A percentile compares a stretch with the other conserved stretches of the same genome.
Conservation (phyloP, 1,140 invertebrate genomes). For the Uloborus diversus region DNA sequence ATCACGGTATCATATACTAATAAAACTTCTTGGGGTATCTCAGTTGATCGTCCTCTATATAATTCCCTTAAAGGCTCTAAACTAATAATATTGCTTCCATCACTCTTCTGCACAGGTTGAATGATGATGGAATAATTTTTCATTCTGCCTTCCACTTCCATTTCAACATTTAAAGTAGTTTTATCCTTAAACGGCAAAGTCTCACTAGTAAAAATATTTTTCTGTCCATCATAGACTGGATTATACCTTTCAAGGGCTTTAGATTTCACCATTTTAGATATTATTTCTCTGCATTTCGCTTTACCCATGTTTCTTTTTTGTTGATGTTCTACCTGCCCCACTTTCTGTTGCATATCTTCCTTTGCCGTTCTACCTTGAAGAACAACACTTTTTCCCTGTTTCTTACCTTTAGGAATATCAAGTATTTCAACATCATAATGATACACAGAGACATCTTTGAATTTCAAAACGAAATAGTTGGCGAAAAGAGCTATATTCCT, state of each 20-base stretch:
- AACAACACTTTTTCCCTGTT: conserved; percentile 3
- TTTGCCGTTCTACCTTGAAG: conserved; percentile 1
- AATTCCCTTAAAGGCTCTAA: neutral
- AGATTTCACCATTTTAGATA: neutral
- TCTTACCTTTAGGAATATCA: conserved; percentile 4
- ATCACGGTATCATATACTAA: conserved; percentile 26
- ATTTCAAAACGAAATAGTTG: conserved; percentile 9
- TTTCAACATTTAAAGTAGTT: neutral
- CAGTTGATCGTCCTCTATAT: neutral
- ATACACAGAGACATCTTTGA: neutral
- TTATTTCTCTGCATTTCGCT: conserved; percentile 6
- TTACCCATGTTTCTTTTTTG: conserved; percentile 6
- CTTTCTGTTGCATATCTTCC: neutral
- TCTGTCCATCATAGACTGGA: conserved; percentile 43
- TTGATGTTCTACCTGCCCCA: conserved; percentile 5
- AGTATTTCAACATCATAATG: conserved; percentile 42
- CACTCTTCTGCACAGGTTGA: conserved; percentile 24
- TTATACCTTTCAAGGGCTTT: neutral
- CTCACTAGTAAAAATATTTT: conserved; percentile 39
- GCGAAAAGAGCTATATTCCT: conserved; percentile 1
- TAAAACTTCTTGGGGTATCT: neutral
- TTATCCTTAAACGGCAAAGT: conserved; percentile 6
- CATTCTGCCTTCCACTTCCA: neutral
- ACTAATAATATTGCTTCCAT: conserved; percentile 19
- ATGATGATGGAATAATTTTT: conserved; percentile 19